Base-by-base conservation (phyloP, 2,113 vertebrate species). In the Corythaeola cristata region DNA sequence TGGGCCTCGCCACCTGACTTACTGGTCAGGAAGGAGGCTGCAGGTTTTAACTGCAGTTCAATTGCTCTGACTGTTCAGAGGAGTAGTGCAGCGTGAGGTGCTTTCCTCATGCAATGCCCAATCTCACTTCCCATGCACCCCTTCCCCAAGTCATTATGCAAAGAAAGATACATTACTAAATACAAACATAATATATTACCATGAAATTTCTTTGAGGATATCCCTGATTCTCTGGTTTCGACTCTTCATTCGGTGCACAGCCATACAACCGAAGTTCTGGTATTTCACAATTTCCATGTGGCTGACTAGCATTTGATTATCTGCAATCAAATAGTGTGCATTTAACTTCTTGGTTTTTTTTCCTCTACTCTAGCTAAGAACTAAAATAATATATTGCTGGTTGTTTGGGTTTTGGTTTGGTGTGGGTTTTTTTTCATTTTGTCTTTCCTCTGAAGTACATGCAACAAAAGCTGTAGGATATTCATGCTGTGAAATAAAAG, bases 81-180 rank as follows among this genome's bases (percentile, higher is more conserved):
- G 4, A 3, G 15, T 2, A 27, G 8, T 8, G 7, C 2, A 63
- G 10, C 47, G 41, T 15, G 16, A 77, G 7, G 6, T 39, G 12
- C 3, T 81, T 55, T 72, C 53, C 52, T 24, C 27, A 49, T 8
- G 19, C 26, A 35, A 2, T n/a, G 9, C 12, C 41, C 8, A n/a
- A 5, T 26, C 33, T 69, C 13, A 9, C n/a, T 80, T 84, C 15
- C 19, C 21, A 63, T 21, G 13, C 32, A 50, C 7, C 8, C 12
- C 5, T 85, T 15, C 32, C 8, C 4, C 15, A 33, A 33, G 24
- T 26, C 24, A 26, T 44, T 77, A 22, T 35, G 14, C 20, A 84
- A 49, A 68, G 8, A 50, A 68, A 76, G 6, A 55, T 50, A 2
- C 8, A 41, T 66, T 52, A 30, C 16, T 53, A 69, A 69, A 58